Percentiles rank a stretch among this genome's conserved stretches.
These are phyloP conservation scores for Erpetoichthys calabaricus DNA, from an alignment of 2,797 vertebrate genomes.

Conservation along the genomic window DNA sequence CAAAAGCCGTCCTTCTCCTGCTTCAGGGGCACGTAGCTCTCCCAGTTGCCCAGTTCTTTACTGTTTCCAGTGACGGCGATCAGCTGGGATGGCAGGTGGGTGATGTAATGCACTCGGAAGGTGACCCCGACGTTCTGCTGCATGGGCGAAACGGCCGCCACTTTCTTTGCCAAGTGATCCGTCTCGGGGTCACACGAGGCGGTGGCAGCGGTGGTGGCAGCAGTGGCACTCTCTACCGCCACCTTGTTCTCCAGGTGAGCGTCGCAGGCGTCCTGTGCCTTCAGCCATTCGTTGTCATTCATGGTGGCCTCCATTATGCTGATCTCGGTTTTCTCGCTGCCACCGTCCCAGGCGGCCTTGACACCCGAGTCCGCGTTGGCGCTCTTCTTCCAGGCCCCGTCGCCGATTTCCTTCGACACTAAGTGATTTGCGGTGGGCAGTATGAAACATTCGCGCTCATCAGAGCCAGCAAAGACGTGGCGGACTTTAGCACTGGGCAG, in stretches of 20 bases:
- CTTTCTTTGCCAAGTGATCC: conserved; percentile 33
- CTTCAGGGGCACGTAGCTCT: conserved; percentile 53
- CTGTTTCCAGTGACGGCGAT: conserved; percentile 74
- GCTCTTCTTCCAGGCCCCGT: conserved; percentile 12
- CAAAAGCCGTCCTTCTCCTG: conserved; percentile 61
- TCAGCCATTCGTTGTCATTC: conserved; percentile 58
- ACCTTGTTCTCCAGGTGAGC: conserved; percentile 4
- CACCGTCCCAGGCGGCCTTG: conserved; percentile 16
- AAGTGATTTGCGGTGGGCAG: too few relatives aligned
- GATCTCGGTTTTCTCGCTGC: conserved; percentile 41
- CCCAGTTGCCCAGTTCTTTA: conserved; percentile 71
- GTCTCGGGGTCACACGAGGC: conserved; percentile 15
- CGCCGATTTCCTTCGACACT: too few relatives aligned
- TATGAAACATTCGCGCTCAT: too few relatives aligned
- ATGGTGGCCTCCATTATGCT: conserved; percentile 61
- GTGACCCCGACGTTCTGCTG: conserved; percentile 51
- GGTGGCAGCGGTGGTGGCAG: conserved; percentile 17
- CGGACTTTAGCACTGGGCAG: too few relatives aligned
- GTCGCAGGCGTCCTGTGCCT: background rate
- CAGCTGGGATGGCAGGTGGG: conserved; percentile 41
- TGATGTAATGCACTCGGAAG: conserved; percentile 76
- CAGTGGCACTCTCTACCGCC: conserved; percentile 26
- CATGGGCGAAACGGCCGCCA: conserved; percentile 48
- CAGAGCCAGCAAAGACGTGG: too few relatives aligned
- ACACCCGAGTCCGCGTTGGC: background rate